Evolutionary conservation across 2,113 vertebrate genomes (phyloP).

Genomic region (Sebastes fasciatus): DNA sequence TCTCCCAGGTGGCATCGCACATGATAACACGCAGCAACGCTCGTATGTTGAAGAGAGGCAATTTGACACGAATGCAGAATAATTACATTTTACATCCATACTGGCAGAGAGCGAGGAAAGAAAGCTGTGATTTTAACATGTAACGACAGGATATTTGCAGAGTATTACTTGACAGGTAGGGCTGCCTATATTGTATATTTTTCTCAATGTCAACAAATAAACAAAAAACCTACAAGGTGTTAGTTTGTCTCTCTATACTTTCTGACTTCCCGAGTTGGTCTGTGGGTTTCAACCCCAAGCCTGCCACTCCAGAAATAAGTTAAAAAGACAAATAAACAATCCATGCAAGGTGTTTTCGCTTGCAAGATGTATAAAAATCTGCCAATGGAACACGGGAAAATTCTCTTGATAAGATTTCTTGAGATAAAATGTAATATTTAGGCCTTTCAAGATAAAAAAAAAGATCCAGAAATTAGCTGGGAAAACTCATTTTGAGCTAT

Average conservation of each 20-base stretch:
- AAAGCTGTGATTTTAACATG: background rate
- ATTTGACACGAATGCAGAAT: conserved; percentile 13
- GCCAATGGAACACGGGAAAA: too few relatives aligned
- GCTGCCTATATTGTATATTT: background rate
- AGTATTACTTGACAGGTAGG: background rate
- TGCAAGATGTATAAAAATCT: too few relatives aligned
- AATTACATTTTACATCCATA: background rate
- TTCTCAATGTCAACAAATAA: conserved; percentile 2
- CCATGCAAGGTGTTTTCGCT: too few relatives aligned
- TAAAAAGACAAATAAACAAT: too few relatives aligned
- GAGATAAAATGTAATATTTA: too few relatives aligned
- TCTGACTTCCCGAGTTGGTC: background rate
- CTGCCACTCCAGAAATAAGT: too few relatives aligned
- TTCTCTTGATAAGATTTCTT: too few relatives aligned
- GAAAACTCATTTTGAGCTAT: too few relatives aligned
- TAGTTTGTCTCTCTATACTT: background rate
- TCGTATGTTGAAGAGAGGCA: background rate
- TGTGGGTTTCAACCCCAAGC: background rate
- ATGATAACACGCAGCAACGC: conserved; percentile 19
- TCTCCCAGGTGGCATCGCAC: conserved; percentile 21
- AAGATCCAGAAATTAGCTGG: too few relatives aligned
- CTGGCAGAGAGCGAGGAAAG: background rate
- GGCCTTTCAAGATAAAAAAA: too few relatives aligned
- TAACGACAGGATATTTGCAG: background rate
- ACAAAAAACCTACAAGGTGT: background rate